Conservation (phyloP, 2,888 invertebrate genomes). For the Yponomeuta malinellus region DNA sequence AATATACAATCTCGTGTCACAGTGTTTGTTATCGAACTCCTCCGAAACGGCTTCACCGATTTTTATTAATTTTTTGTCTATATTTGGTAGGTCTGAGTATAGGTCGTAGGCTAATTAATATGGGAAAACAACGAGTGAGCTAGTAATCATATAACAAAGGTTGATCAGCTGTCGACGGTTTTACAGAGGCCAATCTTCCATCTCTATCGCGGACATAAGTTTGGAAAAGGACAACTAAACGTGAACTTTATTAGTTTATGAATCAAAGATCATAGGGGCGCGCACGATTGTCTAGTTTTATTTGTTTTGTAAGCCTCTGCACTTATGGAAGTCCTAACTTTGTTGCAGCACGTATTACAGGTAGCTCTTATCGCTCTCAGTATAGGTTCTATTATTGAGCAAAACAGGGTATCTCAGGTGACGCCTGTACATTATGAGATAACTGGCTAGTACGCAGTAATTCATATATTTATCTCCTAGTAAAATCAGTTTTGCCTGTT, state of each 20-base stretch:
- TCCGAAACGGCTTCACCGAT: too few relatives aligned
- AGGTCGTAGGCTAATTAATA: too few relatives aligned
- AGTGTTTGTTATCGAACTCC: too few relatives aligned
- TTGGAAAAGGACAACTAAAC: not conserved
- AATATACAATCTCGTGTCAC: too few relatives aligned
- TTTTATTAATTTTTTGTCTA: too few relatives aligned
- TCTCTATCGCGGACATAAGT: not conserved
- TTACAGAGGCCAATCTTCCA: too few relatives aligned
- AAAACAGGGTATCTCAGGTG: not conserved
- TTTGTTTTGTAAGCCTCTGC: too few relatives aligned
- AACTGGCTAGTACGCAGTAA: not conserved
- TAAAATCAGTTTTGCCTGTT: not conserved
- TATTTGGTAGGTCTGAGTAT: too few relatives aligned
- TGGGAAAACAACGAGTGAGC: too few relatives aligned
- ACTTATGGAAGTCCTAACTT: too few relatives aligned
- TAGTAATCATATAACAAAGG: too few relatives aligned
- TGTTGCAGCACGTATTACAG: not conserved
- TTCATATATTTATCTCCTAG: slow-evolving; percentile 10
- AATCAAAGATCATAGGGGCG: not conserved
- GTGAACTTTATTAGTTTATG: not conserved
- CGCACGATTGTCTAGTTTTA: slow-evolving; percentile 3
- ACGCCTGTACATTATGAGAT: not conserved
- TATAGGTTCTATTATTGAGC: not conserved
- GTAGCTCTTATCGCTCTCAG: not conserved
- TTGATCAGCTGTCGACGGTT: too few relatives aligned